Conservation (phyloP, 2,113 vertebrate species). For the Uropsilus gracilis region DNA sequence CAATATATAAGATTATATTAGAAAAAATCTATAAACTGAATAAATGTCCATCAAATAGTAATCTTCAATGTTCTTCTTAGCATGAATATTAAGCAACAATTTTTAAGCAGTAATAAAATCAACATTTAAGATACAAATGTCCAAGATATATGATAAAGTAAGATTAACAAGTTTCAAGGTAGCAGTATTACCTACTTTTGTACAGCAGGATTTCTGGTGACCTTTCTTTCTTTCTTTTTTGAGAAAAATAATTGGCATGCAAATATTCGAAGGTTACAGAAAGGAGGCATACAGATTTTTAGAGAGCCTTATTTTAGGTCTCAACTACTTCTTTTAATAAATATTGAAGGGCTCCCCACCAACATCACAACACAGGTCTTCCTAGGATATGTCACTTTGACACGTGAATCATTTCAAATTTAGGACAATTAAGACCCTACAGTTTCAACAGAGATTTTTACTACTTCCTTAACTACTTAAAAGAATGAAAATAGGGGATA, state of each 20-base stretch:
- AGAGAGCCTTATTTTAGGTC: not conserved
- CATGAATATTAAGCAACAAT: not conserved
- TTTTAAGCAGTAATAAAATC: not conserved
- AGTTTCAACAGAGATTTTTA: too few species aligned
- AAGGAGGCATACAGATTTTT: not conserved
- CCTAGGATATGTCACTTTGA: too few species aligned
- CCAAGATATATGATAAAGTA: not conserved
- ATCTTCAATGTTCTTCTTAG: not conserved
- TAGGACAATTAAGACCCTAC: too few species aligned
- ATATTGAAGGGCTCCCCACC: not conserved
- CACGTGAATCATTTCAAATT: too few species aligned
- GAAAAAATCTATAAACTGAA: not conserved
- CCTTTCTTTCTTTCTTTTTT: not conserved
- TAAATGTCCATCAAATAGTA: not conserved
- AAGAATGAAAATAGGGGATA: too few species aligned
- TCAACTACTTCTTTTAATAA: not conserved
- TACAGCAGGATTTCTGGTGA: not conserved
- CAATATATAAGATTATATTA: not conserved
- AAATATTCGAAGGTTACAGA: not conserved
- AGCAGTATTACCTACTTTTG: not conserved
- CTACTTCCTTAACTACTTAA: too few species aligned
- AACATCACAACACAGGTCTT: too few species aligned
- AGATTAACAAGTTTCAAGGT: not conserved
- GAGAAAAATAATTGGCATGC: not conserved
- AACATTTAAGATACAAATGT: slow-evolving; percentile 1